Base-by-base conservation (phyloP, 2,113 vertebrate genomes). In the Psittacula cyanocephala region DNA sequence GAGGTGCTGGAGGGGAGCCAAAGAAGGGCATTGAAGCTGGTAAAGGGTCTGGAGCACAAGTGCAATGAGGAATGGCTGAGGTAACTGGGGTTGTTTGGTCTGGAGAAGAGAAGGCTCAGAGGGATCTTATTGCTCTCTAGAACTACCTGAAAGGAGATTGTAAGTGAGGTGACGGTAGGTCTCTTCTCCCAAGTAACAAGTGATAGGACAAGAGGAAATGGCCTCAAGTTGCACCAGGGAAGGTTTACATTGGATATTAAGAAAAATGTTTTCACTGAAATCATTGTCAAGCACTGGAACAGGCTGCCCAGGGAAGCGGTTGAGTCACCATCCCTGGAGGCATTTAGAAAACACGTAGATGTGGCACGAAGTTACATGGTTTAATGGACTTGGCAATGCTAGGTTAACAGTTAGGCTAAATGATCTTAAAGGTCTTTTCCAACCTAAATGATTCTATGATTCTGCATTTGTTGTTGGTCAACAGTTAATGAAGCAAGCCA, bases 231-330 rank as follows among this genome's bases (percentile, higher is more conserved):
- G 14, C 11, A 2, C 13, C 8, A 86, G 55, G 3, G 31, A 24
- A 77, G 7, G 12, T 68, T 91, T 64, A 69, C 10, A 8, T 1
- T 37, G 19, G 5, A 5, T 24, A n/a, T 64, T 35, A 64, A 52
- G 35, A 65, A 71, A 49, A 6, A 35, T 15, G 33, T 60, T 8
- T 68, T 69, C 8, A 19, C 12, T 3, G 5, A 71, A 52, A 68
- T 1, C 6, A 12, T n/a, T 69, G 10, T 41, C 10, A 62, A 11
- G 3, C 0, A 0, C 1, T 64, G 14, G 43, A 83, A 53, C 3
- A 31, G 68, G 10, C 11, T 68, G 27, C 13, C 24, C 12, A 31
- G 28, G 15, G 31, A 72, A 43, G 31, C 17, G 19, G 3, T 64
- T 4, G 43, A 64, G 43, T 68, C 24, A 13, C 31, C 22, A n/a